Evolutionary conservation across 2,888 invertebrate species (phyloP), one percentile per base, ranked within the genome.

Genomic region (Pemphredon lugubris): DNA sequence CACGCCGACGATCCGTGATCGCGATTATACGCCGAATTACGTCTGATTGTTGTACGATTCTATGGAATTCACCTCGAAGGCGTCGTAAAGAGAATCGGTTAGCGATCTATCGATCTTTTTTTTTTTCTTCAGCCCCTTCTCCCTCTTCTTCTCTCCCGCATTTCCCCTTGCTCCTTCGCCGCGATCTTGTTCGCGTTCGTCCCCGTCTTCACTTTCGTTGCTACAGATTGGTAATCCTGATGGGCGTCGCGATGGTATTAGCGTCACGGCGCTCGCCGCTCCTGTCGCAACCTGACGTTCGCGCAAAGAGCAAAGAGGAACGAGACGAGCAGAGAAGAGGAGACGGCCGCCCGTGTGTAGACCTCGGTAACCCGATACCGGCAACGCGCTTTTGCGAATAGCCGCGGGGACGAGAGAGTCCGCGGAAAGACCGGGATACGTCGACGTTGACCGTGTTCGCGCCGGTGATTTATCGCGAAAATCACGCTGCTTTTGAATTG

Each of bases 231-330:
- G 80, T 86, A 85, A 87, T 86, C 83, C 84, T 82, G 86, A 86
- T 83, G 82, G 83, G 85, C 84, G 77, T 82, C 67, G 79, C 82
- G 84, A 83, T 83, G 79, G 85, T 73, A 84, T 84, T 82, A 85
- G 83, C 83, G 83, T 84, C 83, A 77, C 65, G 75, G 77, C 78
- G 82, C 59, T 79, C 73, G 75, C 66, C 74, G 76, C 75, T 77
- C 73, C 67, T 80, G 75, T 79, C 79, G 77, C 75, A 63, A 72
- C 58, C 68, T 75, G 77, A 79, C 75, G 69, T 73, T 42, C 71
- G 51, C 54, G 73, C 71, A 65, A 77, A 60, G 61, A 72, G 67
- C 69, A 71, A 73, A 72, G 68, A 72, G 61, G 72, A 79, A 65
- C 63, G 54, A 71, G 59, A 68, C 45, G 66, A 75, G 40, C 59